Evolutionary conservation across 2,113 vertebrate genomes (phyloP).

Genomic region (Theristicus caerulescens): DNA sequence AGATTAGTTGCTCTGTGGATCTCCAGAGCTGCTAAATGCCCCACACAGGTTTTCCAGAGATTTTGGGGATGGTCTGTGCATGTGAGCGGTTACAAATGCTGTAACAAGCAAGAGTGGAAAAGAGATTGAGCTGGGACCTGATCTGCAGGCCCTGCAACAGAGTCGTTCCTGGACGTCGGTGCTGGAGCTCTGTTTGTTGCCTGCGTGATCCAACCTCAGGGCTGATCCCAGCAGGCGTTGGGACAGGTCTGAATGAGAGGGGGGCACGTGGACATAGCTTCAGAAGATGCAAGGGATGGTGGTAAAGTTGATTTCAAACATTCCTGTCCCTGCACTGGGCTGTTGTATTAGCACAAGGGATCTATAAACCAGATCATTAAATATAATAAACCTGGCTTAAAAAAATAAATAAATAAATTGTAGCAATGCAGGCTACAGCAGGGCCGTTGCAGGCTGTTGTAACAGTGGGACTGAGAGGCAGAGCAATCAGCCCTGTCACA

Average conservation of each 20-base stretch:
- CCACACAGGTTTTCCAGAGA: neutral
- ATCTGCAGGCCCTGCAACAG: neutral
- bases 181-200: neutral
- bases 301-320: neutral
- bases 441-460: accelerated
- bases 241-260: neutral
- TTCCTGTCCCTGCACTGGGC: neutral
- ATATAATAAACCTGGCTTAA: neutral
- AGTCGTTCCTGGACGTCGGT: neutral
- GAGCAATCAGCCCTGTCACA: neutral
- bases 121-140: neutral
- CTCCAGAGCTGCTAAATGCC: neutral
- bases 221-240: neutral
- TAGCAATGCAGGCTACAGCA: accelerated
- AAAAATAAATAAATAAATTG: neutral
- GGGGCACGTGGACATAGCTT: accelerated
- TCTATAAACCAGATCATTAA: neutral
- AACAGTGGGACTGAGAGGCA: neutral
- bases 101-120: neutral
- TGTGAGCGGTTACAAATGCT: neutral
- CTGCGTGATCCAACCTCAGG: neutral
- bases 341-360: neutral
- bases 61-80: neutral
- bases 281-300: neutral
- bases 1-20: neutral